Evolutionary conservation across 2,113 vertebrate genomes (phyloP), one percentile per base, ranked within the genome.

Genomic region (Colius striatus): DNA sequence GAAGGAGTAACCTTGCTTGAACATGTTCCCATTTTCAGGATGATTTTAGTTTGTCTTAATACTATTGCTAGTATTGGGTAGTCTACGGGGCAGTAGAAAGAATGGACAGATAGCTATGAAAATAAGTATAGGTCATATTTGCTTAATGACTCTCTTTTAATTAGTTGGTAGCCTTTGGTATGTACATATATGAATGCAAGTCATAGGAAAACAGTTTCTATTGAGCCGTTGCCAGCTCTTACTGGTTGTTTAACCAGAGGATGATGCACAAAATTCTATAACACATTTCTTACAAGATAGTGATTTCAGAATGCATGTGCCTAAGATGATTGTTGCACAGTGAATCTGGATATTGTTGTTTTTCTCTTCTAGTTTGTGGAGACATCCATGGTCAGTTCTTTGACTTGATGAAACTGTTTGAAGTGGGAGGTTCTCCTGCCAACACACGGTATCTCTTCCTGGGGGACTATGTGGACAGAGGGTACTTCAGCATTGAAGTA

Each of bases 401-500:
- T 96, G 99, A 99, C 97, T 98, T 99, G 98, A 99, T 99, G 99
- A 99, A 99, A 97, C 98, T 99, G 87, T 99, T 99, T 96, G 99
- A 99, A 98, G 99, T 99, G 74, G 99, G 99, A 92, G 99, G 99
- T 84, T 99, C 99, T 74, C 99, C 99, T 95, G 99, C 99, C 97
- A 99, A 98, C 97, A 99, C 99, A 1, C 99, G 99, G 96, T 99
- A 99, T 98, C 99, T 99, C 97, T 99, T 99, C 98, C 98, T 99
- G 92, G 99, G 99, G 85, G 99, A 99, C 98, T 99, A 99, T 34
- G 99, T 99, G 93, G 99, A 99, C 99, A 99, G 99, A 99, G 99
- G 99, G 94, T 99, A 99, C 98, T 99, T 99, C 98, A 99, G 99
- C 98, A 99, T 99, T 97, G 99, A 99, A 98, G 99, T 99, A 98